These are phyloP conservation scores for Linurgus olivaceus DNA, from an alignment of 2,797 vertebrate species.

Conservation along the genomic window DNA sequence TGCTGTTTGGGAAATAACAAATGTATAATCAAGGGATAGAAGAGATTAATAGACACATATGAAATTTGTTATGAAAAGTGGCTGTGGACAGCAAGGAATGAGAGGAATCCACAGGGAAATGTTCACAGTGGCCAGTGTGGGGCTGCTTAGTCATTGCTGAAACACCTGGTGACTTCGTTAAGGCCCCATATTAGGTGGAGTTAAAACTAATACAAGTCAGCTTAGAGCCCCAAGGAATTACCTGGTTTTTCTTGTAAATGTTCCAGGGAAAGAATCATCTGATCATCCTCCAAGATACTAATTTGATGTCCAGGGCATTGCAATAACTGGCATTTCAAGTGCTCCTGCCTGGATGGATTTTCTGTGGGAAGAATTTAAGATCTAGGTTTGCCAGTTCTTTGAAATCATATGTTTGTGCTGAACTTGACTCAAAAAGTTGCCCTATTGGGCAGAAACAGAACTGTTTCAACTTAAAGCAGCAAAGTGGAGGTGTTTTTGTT, in stretches of 20 bases:
- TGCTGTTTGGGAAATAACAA: background rate
- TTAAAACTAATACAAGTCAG: background rate
- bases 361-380: conserved; percentile 21
- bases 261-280: background rate
- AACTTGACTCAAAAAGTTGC: background rate
- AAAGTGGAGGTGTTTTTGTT: background rate
- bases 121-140: background rate
- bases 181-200: background rate
- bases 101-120: background rate
- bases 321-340: background rate
- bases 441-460: background rate
- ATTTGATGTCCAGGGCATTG: background rate
- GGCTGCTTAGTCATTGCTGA: background rate
- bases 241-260: background rate
- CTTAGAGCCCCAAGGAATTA: background rate
- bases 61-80: background rate
- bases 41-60: background rate
- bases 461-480: background rate
- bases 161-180: background rate
- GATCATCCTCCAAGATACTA: background rate
- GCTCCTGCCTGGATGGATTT: conserved; percentile 6
- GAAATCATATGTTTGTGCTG: background rate
- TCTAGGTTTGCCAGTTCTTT: background rate
- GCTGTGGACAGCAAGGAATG: background rate
- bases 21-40: background rate